Evolutionary conservation across 2,888 invertebrate species (phyloP).

Genomic region (Artemia sinica): DNA sequence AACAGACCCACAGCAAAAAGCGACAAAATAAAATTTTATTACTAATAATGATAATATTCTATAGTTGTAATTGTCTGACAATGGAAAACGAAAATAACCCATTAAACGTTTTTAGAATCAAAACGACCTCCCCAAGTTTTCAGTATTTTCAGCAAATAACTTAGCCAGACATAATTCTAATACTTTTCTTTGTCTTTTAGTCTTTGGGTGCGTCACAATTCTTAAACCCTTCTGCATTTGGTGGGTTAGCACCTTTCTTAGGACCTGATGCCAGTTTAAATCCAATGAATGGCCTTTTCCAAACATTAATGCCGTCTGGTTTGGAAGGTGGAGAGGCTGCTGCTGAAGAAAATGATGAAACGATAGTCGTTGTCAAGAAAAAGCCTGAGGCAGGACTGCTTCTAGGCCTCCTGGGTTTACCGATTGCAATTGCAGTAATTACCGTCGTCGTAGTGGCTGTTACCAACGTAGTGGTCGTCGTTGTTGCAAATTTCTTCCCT

Average conservation of each 20-base stretch:
- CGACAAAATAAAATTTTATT: too few relatives aligned
- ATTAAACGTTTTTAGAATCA: too few relatives aligned
- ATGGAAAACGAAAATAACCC: too few relatives aligned
- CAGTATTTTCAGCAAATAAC: too few relatives aligned
- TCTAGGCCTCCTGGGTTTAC: neutral
- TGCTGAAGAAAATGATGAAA: neutral
- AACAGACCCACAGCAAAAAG: too few relatives aligned
- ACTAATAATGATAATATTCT: too few relatives aligned
- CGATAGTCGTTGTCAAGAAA: neutral
- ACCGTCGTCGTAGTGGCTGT: slow-evolving; percentile 2
- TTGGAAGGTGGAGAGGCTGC: neutral
- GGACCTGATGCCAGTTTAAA: neutral
- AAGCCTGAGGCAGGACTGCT: neutral
- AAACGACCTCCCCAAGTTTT: too few relatives aligned
- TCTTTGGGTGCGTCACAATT: too few relatives aligned
- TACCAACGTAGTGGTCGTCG: neutral
- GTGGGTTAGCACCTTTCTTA: neutral
- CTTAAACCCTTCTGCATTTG: neutral
- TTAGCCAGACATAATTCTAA: too few relatives aligned
- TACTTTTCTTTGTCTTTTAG: too few relatives aligned
- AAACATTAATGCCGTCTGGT: neutral
- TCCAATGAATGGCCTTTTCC: neutral
- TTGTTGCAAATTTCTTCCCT: neutral
- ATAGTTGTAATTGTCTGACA: too few relatives aligned
- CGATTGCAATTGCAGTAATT: neutral